Conservation (phyloP, 1,140 invertebrate genomes). For the Cotesia chilonis region DNA sequence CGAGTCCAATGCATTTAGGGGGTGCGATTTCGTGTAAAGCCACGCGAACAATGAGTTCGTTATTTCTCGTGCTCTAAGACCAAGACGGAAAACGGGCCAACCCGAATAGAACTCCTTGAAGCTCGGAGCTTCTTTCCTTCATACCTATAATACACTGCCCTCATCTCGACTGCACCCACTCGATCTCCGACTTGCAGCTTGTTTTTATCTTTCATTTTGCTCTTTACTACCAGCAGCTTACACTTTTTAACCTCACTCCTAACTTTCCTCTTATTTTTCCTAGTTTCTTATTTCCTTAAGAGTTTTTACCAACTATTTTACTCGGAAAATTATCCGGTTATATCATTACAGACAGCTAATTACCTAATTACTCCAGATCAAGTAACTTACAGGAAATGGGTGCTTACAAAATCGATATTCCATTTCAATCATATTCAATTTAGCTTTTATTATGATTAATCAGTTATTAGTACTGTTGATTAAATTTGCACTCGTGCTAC, state of each 20-base stretch:
- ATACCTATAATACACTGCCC: too few species aligned
- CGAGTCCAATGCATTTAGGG: conserved; percentile 29
- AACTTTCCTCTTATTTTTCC: background rate
- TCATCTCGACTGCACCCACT: background rate
- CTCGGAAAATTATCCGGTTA: too few species aligned
- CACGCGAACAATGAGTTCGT: conserved; percentile 36
- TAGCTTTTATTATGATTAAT: too few species aligned
- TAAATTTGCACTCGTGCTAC: too few species aligned
- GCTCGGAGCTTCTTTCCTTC: background rate
- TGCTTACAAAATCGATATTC: too few species aligned
- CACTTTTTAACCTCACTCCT: conserved; percentile 26
- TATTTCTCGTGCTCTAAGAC: conserved; percentile 6
- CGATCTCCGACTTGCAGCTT: background rate
- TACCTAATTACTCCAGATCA: too few species aligned
- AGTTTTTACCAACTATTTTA: too few species aligned
- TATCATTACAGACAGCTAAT: too few species aligned
- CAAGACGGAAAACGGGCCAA: too few species aligned
- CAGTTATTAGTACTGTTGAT: too few species aligned
- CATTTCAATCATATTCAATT: too few species aligned
- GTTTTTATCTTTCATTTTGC: conserved; percentile 15
- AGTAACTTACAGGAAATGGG: too few species aligned
- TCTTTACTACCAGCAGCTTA: conserved; percentile 4
- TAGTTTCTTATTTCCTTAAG: background rate
- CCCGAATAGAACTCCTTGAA: background rate
- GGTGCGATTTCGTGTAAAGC: conserved; percentile 29